Evolutionary conservation across 2,113 vertebrate species (phyloP).

Genomic region (Turnix velox): DNA sequence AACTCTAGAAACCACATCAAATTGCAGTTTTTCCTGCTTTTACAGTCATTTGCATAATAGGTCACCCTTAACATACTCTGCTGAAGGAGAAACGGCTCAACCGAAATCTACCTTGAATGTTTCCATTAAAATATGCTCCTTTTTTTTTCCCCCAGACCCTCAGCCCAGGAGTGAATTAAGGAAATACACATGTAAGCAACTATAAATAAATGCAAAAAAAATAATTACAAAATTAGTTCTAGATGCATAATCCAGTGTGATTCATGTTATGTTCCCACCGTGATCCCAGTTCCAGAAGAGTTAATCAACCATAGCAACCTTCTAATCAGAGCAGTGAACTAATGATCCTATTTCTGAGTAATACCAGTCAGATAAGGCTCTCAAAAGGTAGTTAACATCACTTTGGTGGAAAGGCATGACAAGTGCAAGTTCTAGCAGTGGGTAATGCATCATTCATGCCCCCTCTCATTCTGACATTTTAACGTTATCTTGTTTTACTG

Average conservation of each 20-base stretch:
- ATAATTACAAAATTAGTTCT: constrained; percentile 80
- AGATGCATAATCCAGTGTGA: constrained; percentile 62
- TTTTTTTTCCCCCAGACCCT: background rate
- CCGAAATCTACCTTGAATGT: constrained; percentile 18
- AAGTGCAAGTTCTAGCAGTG: constrained; percentile 78
- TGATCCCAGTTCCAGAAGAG: constrained; percentile 76
- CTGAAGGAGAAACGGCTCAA: constrained; percentile 40
- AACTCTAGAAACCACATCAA: constrained; percentile 48
- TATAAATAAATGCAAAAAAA: constrained; percentile 67
- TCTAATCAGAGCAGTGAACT: constrained; percentile 81
- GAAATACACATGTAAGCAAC: constrained; percentile 72
- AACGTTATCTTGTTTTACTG: constrained; percentile 84
- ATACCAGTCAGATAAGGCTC: constrained; percentile 83
- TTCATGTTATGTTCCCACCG: constrained; percentile 67
- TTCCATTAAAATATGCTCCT: constrained; percentile 11
- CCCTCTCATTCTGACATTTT: constrained; percentile 80
- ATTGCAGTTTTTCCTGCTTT: constrained; percentile 59
- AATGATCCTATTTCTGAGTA: constrained; percentile 81
- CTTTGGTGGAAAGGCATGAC: constrained; percentile 79
- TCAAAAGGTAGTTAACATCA: constrained; percentile 85
- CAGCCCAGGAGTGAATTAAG: constrained; percentile 36
- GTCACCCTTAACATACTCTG: constrained; percentile 18
- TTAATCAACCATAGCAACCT: constrained; percentile 79
- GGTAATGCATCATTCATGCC: constrained; percentile 85
- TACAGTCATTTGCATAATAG: constrained; percentile 55